Conservation (phyloP, 2,888 invertebrate genomes). For the Andrena marginata region DNA sequence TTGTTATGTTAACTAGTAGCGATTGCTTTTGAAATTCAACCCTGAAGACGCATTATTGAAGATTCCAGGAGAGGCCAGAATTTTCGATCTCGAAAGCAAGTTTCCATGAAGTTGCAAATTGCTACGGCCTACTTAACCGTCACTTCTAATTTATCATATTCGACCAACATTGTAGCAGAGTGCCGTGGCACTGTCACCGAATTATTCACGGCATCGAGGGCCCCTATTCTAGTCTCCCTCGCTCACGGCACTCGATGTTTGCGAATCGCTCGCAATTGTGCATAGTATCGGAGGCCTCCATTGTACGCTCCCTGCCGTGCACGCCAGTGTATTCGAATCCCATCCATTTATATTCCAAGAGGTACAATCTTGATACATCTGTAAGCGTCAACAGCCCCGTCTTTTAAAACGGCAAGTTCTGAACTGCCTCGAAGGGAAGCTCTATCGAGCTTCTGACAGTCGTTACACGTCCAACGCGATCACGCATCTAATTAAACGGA, state of each 20-base stretch:
- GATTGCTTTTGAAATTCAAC: too few species aligned
- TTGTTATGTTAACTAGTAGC: too few species aligned
- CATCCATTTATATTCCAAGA: constrained; percentile 52
- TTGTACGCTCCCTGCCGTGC: constrained; percentile 54
- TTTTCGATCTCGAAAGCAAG: too few species aligned
- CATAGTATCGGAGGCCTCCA: constrained; percentile 55
- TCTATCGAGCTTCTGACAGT: constrained; percentile 21
- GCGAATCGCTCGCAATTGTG: constrained; percentile 66
- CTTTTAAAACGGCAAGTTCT: constrained; percentile 37
- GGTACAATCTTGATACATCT: constrained; percentile 48
- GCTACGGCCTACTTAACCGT: neutral
- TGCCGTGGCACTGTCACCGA: constrained; percentile 20
- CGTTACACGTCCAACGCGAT: neutral
- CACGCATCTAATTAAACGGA: neutral
- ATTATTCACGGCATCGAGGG: constrained; percentile 44
- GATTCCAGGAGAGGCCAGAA: too few species aligned
- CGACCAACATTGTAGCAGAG: neutral
- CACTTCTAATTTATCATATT: constrained; percentile 1
- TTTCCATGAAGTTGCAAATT: too few species aligned
- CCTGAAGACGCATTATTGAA: too few species aligned
- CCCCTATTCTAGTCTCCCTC: constrained; percentile 42
- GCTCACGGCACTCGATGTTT: constrained; percentile 48
- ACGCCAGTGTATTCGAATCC: constrained; percentile 26
- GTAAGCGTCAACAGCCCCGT: constrained; percentile 28
- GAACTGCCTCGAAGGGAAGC: constrained; percentile 11